Evolutionary conservation across 2,888 invertebrate genomes (phyloP).

Genomic region (Euzophera pinguis): DNA sequence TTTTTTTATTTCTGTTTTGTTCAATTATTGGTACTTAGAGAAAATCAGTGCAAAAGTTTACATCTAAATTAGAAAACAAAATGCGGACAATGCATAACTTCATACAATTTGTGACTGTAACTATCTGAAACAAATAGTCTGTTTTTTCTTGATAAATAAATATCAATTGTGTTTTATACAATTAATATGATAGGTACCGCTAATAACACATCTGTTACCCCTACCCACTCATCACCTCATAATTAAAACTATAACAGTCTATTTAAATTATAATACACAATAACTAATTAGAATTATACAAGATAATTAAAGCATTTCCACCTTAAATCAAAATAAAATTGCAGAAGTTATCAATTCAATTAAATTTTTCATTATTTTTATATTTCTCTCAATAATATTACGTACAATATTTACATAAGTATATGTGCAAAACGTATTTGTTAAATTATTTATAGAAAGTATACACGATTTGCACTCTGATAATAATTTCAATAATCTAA

Average conservation of each 20-base stretch:
- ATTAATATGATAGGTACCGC: constrained; percentile 25
- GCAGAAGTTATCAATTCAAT: constrained; percentile 68
- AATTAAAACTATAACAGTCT: constrained; percentile 80
- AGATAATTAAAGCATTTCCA: constrained; percentile 80
- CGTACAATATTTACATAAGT: constrained; percentile 67
- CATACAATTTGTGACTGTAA: constrained; percentile 52
- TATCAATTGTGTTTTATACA: constrained; percentile 13
- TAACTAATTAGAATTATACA: constrained; percentile 71
- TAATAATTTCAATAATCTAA: constrained; percentile 50
- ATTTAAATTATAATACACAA: constrained; percentile 77
- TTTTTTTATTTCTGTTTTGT: constrained; percentile 59
- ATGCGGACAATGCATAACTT: constrained; percentile 49
- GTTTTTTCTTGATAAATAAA: constrained; percentile 14
- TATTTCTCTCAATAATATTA: constrained; percentile 44
- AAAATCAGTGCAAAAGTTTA: constrained; percentile 66
- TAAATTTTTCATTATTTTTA: constrained; percentile 59
- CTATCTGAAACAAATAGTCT: constrained; percentile 23
- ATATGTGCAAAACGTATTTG: constrained; percentile 56
- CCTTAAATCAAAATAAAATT: constrained; percentile 78
- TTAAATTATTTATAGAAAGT: constrained; percentile 63
- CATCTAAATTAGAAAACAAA: constrained; percentile 53
- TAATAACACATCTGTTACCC: constrained; percentile 47
- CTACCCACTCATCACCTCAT: constrained; percentile 52
- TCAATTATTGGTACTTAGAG: constrained; percentile 53
- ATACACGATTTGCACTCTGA: constrained; percentile 56